Evolutionary conservation across 2,888 invertebrate genomes (phyloP).

Genomic region (Scaptomyza tumidula): DNA sequence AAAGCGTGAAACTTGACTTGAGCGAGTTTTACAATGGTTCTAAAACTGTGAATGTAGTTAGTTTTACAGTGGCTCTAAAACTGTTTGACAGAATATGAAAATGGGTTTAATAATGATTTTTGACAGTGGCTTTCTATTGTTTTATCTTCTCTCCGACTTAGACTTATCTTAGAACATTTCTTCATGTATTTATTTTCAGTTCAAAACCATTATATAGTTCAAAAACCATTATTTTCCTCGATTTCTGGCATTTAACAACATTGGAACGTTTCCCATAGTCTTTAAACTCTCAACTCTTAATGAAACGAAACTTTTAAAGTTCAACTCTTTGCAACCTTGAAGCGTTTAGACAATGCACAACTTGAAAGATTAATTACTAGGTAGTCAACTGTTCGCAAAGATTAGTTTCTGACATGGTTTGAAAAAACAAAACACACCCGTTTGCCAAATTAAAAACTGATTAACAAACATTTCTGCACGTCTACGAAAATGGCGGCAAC

Average conservation of each 20-base stretch:
- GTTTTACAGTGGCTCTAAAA: neutral
- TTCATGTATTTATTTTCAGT: neutral
- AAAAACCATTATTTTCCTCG: neutral
- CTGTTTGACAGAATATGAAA: neutral
- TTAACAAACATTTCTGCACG: slow-evolving; percentile 64
- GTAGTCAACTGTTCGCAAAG: neutral
- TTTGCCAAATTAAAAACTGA: slow-evolving; percentile 57
- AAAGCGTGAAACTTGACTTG: slow-evolving; percentile 4
- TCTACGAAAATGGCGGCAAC: slow-evolving; percentile 36
- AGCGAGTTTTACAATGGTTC: neutral
- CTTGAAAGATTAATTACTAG: neutral
- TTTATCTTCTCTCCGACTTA: too few species aligned
- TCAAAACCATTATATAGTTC: neutral
- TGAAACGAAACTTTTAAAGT: slow-evolving; percentile 23
- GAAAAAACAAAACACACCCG: slow-evolving; percentile 25
- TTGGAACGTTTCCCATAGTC: neutral
- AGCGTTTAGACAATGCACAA: slow-evolving; percentile 7
- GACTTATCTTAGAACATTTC: neutral
- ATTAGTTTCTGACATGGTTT: slow-evolving; percentile 13
- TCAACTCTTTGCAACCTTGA: slow-evolving; percentile 35
- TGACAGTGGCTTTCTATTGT: too few species aligned
- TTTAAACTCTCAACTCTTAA: slow-evolving; percentile 23
- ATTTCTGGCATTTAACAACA: neutral
- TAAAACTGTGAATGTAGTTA: neutral
- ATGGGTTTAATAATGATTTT: too few species aligned